Base-by-base conservation (phyloP, 2,113 vertebrate genomes). In the Cichladusa arquata region DNA sequence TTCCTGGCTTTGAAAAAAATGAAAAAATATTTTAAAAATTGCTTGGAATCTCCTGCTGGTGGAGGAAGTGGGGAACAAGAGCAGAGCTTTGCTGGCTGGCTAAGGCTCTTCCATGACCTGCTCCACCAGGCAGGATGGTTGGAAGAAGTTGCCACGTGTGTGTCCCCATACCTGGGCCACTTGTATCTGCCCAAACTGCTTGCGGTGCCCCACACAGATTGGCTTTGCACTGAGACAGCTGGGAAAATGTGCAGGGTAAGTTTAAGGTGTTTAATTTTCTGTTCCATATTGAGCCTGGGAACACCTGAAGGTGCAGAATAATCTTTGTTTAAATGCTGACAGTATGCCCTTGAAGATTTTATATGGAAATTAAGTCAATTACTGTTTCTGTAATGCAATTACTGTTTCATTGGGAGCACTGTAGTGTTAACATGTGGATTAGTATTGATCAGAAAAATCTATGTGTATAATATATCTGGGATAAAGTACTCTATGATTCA, bases 241-340 rank as follows among this genome's bases (percentile, higher is more conserved):
- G 96, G 93, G 92, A 93, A 97, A 85, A 94, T 90, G 90, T 95
- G 91, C 88, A 94, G 82, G 95, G 64, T 91, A 47, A 95, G 93
- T 95, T 97, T 80, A 61, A 96, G 90, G 88, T 92, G 86, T 94
- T 96, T 56, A 54, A 71, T 91, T 96, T 93, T 92, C 50, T 85
- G 80, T 96, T 96, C 77, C 90, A 57, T 94, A 40, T 70, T 86
- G 82, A 95, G 77, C 88, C 78, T 88, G 88, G 94, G 61, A 91
- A 48, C 51, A 87, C 56, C 65, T 92, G 95, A 77, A 64, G 81
- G 90, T 89, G 69, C 78, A 94, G 94, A 88, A 85, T 81, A 69
- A 90, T 76, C 79, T 87, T 93, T 95, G 77, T 87, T 60, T 78
- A 90, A 96, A 62, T 85, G 76, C 79, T 93, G 81, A 81, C 50